phyloP scores from a whole-genome alignment of 1,140 invertebrate species.

The Cydia amplana region DNA sequence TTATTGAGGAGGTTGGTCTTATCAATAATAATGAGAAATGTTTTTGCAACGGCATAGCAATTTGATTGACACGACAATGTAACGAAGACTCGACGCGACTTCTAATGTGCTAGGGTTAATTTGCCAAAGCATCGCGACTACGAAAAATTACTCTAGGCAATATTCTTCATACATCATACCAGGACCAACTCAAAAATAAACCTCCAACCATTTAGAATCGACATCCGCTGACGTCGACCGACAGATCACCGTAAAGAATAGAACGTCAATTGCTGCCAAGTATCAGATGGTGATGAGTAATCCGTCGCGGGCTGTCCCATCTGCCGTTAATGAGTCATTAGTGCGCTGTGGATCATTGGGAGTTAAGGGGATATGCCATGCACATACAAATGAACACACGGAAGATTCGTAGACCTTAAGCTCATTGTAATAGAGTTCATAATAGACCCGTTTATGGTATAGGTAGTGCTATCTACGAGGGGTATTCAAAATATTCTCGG shows the following conservation, averaged over 20 bases:
- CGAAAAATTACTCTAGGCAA: background rate
- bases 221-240: conserved; percentile 11
- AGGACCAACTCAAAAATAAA: conserved; percentile 12
- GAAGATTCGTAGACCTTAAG: background rate
- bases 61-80: background rate
- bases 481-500: too few relatives aligned
- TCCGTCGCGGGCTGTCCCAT: conserved; percentile 14
- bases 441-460: background rate
- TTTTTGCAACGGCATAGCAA: background rate
- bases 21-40: background rate
- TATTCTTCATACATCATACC: background rate
- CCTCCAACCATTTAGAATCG: background rate
- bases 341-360: conserved; percentile 8
- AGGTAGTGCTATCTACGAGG: too few relatives aligned
- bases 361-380: background rate
- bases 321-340: conserved; percentile 16
- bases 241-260: conserved; percentile 19
- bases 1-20: background rate
- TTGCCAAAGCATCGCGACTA: background rate
- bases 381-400: background rate
- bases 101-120: background rate
- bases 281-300: conserved; percentile 8
- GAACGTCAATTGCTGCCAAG: conserved; percentile 9
- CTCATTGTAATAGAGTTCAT: background rate
- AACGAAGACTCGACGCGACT: background rate